phyloP scores from a whole-genome alignment of 2,888 invertebrate genomes.

The Catocala sponsa region DNA sequence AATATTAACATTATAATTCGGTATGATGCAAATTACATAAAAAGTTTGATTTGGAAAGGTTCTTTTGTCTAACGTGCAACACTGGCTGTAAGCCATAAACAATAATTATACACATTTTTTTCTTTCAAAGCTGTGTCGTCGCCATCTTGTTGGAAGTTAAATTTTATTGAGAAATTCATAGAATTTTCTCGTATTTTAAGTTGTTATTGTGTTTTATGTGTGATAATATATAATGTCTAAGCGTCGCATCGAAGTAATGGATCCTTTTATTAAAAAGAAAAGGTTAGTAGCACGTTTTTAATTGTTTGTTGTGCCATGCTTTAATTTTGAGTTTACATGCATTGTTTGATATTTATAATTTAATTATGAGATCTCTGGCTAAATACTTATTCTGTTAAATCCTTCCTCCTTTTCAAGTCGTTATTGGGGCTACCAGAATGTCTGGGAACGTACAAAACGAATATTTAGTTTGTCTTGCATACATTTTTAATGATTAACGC shows the following conservation, averaged over 20 bases:
- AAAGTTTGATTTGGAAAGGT: no score
- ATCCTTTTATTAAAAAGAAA: slow-evolving; percentile 93
- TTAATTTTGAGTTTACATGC: slow-evolving; percentile 48
- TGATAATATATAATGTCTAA: slow-evolving; percentile 90
- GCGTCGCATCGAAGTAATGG: slow-evolving; percentile 95
- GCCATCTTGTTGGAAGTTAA: slow-evolving; percentile 79
- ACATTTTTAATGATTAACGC: background rate
- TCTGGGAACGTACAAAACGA: no score
- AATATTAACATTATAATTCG: no score
- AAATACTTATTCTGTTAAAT: background rate
- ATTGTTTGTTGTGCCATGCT: slow-evolving; percentile 62
- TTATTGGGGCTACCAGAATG: no score
- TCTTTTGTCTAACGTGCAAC: background rate
- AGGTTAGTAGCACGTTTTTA: slow-evolving; percentile 82
- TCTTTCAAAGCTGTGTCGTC: slow-evolving; percentile 50
- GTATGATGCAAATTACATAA: no score
- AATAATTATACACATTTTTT: slow-evolving; percentile 30
- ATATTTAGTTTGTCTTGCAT: background rate
- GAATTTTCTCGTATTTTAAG: slow-evolving; percentile 55
- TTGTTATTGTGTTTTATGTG: slow-evolving; percentile 64
- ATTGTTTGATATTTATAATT: slow-evolving; percentile 39
- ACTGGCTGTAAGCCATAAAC: slow-evolving; percentile 29
- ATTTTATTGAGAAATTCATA: slow-evolving; percentile 58
- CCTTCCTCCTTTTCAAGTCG: no score
- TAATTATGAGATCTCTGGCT: background rate